phyloP scores from a whole-genome alignment of 92 coral and sea anemone genomes.

The Zoanthus solanderi region DNA sequence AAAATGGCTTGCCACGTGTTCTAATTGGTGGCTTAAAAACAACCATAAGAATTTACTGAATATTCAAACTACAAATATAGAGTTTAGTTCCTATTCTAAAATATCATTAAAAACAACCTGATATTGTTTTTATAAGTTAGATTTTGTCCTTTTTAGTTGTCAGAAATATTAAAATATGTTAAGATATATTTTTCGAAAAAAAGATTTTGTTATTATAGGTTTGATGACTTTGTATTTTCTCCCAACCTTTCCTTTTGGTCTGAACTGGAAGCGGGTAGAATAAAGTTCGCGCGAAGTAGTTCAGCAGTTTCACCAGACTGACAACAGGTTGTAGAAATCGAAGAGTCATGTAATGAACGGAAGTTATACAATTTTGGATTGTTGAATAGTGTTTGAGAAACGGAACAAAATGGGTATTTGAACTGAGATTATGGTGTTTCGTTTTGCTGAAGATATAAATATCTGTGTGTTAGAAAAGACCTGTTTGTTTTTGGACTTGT shows the following conservation, averaged over 20 bases:
- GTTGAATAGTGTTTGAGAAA: too few relatives aligned
- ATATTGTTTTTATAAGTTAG: neutral
- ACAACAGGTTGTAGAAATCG: neutral
- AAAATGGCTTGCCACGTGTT: slow-evolving; percentile 83
- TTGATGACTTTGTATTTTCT: slow-evolving; percentile 22
- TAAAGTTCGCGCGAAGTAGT: slow-evolving; percentile 22
- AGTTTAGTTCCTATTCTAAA: neutral
- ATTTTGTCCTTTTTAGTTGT: too few relatives aligned
- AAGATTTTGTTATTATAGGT: neutral
- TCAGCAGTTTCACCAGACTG: neutral
- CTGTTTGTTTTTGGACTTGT: neutral
- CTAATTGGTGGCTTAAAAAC: slow-evolving; percentile 77
- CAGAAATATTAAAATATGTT: neutral
- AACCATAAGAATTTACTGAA: slow-evolving; percentile 50
- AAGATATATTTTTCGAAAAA: neutral
- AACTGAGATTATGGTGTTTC: too few relatives aligned
- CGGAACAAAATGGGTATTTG: neutral
- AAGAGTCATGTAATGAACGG: neutral
- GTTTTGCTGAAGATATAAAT: too few relatives aligned
- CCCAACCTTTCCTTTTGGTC: neutral
- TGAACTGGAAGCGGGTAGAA: slow-evolving; percentile 21
- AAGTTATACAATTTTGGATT: neutral
- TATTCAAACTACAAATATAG: neutral
- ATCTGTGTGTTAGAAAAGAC: too few relatives aligned
- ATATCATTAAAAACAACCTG: too few relatives aligned